These are phyloP conservation scores for Hydriomena furcata DNA, from an alignment of 2,888 invertebrate genomes.

Conservation along the genomic window DNA sequence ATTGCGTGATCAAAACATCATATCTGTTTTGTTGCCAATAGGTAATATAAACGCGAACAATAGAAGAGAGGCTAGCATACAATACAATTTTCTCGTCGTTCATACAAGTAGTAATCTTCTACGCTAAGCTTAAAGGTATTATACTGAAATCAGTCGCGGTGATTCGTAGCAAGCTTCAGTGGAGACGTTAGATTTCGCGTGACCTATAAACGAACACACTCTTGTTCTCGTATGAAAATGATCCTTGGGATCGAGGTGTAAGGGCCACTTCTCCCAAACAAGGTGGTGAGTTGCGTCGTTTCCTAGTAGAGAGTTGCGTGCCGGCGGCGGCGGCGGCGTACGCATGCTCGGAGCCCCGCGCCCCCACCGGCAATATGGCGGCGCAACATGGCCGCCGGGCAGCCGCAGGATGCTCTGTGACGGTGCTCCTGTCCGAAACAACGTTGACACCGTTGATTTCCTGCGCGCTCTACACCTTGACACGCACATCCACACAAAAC, in stretches of 20 bases:
- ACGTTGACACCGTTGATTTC: conserved; percentile 64
- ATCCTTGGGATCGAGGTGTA: conserved; percentile 54
- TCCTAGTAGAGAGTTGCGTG: conserved; percentile 65
- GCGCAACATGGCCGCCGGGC: conserved; percentile 82
- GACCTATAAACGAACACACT: conserved; percentile 76
- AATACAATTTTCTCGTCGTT: conserved; percentile 43
- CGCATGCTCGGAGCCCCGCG: conserved; percentile 75
- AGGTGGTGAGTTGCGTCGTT: conserved; percentile 66
- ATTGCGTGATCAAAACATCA: conserved; percentile 26
- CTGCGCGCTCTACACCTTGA: conserved; percentile 66
- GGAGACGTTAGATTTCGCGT: conserved; percentile 65
- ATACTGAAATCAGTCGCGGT: conserved; percentile 70
- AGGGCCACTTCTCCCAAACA: conserved; percentile 52
- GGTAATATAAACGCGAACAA: conserved; percentile 34
- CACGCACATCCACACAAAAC: conserved; percentile 62
- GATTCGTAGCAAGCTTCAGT: conserved; percentile 75
- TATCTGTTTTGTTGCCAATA: conserved; percentile 26
- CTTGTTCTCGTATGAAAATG: conserved; percentile 49
- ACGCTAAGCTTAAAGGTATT: conserved; percentile 52
- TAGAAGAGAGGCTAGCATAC: conserved; percentile 37
- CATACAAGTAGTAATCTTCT: conserved; percentile 46
- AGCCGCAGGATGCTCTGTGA: conserved; percentile 79
- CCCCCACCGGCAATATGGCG: conserved; percentile 81
- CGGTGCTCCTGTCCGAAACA: conserved; percentile 72
- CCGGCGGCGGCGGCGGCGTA: conserved; percentile 62